phyloP scores from a whole-genome alignment of 2,113 vertebrate species.

The Corythoichthys intestinalis region DNA sequence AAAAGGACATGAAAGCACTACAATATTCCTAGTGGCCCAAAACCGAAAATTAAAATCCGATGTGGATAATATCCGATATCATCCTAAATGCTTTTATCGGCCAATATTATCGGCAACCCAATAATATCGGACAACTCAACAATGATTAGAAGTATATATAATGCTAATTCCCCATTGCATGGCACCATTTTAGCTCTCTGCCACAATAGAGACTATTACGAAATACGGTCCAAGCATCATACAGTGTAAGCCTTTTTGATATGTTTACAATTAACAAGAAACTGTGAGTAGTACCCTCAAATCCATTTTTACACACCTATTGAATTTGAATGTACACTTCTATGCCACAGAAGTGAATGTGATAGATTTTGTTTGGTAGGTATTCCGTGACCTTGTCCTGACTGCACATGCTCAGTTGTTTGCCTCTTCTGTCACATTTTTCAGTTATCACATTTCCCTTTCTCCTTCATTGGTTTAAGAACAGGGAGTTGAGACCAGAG shows the following conservation, averaged over 20 bases:
- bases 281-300: slow-evolving; percentile 6
- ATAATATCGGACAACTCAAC: too few relatives aligned
- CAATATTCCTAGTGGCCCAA: too few relatives aligned
- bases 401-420: slow-evolving; percentile 28
- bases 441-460: slow-evolving; percentile 43
- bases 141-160: not conserved
- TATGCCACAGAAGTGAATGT: slow-evolving; percentile 36
- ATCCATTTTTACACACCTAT: slow-evolving; percentile 43
- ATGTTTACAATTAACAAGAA: not conserved
- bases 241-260: not conserved
- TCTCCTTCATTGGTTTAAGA: slow-evolving; percentile 47
- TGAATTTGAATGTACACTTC: slow-evolving; percentile 30
- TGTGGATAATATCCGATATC: too few relatives aligned
- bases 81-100: too few relatives aligned
- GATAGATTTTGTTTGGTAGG: slow-evolving; percentile 50
- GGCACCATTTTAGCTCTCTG: not conserved
- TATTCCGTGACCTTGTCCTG: slow-evolving; percentile 54
- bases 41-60: too few relatives aligned
- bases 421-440: slow-evolving; percentile 29
- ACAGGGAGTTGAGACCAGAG: slow-evolving; percentile 43
- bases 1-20: too few relatives aligned
- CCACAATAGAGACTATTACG: not conserved
- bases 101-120: too few relatives aligned
- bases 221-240: not conserved
- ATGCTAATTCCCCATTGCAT: not conserved